Evolutionary conservation across 1,140 invertebrate species (phyloP), one percentile per base, ranked within the genome.

Genomic region (Ceratina calcarata): DNA sequence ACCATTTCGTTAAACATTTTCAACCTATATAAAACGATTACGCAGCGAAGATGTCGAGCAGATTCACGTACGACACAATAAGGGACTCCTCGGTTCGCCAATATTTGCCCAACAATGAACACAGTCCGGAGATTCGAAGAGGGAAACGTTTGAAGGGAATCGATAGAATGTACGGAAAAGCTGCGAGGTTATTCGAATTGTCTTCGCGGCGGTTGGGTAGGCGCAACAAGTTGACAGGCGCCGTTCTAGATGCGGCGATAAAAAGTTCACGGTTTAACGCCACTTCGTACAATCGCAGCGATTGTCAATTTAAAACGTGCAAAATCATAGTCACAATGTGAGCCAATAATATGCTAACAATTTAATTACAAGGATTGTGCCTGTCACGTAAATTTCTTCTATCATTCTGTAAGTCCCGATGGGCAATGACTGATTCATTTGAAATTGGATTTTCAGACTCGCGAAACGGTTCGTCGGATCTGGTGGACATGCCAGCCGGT

Each of bases 391-490:
- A 4, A 32, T 32, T 32, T 32, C 4, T 32, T 32, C 27, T 4
- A 32, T 4, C 27, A 4, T 32, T 32, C n/a, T n/a, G n/a, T n/a
- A n/a, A n/a, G n/a, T n/a, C n/a, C n/a, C n/a, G n/a, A n/a, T n/a
- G n/a, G n/a, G n/a, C n/a, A n/a, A n/a, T n/a, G n/a, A n/a, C n/a
- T n/a, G n/a, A n/a, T n/a, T n/a, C n/a, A n/a, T n/a, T n/a, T n/a
- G n/a, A 45, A 7, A 10, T 75, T 13, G 0, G 22, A 70, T 72
- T 76, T 83, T 55, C 83, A 93, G 92, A 93, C 82, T 91, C 91
- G 2, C 91, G 92, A 79, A 93, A 91, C 85, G 93, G 91, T 20
- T 92, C 90, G 12, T 88, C 87, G 65, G 92, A 92, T 51, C 77
- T 92, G 80, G 92, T 88, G 18, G 91, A 92, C 62, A 82, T 91